Evolutionary conservation across 2,888 invertebrate genomes (phyloP).

Genomic region (Auanema freiburgensis): DNA sequence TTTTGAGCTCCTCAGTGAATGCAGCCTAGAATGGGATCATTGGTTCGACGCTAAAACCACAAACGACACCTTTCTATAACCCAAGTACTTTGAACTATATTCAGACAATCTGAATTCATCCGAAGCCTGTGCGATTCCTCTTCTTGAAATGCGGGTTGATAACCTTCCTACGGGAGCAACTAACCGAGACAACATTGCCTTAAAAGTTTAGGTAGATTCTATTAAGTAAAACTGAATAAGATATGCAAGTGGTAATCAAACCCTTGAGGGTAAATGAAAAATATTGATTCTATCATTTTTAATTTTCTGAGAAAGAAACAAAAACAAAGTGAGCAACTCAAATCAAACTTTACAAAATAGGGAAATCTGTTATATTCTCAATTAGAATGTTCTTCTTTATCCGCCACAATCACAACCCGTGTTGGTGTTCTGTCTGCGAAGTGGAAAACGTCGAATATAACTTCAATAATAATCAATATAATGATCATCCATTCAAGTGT

Average conservation of each 20-base stretch:
- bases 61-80: conserved; percentile 56
- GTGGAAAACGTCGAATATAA: conserved; percentile 66
- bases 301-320: conserved; percentile 2
- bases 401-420: conserved; percentile 7
- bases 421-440: conserved; percentile 26
- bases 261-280: conserved; percentile 1
- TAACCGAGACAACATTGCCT: conserved; percentile 12
- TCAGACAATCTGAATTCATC: conserved; percentile 60
- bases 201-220: too few species aligned
- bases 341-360: neutral
- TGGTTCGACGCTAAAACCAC: neutral
- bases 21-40: conserved; percentile 45
- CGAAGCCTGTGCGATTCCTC: conserved; percentile 23
- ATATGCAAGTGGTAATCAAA: neutral
- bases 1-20: conserved; percentile 60
- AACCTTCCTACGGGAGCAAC: conserved; percentile 2
- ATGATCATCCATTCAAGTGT: conserved; percentile 97
- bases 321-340: conserved; percentile 7
- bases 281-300: conserved; percentile 3
- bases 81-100: conserved; percentile 58
- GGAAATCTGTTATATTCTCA: neutral
- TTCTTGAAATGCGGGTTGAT: neutral
- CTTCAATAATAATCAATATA: conserved; percentile 89
- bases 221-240: too few species aligned
- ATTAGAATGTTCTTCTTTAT: conserved; percentile 3